A percentile compares a stretch with the other conserved stretches of the same genome.
Evolutionary conservation across 1,140 invertebrate genomes (phyloP).

Genomic region (Ostrea denselamellosa): DNA sequence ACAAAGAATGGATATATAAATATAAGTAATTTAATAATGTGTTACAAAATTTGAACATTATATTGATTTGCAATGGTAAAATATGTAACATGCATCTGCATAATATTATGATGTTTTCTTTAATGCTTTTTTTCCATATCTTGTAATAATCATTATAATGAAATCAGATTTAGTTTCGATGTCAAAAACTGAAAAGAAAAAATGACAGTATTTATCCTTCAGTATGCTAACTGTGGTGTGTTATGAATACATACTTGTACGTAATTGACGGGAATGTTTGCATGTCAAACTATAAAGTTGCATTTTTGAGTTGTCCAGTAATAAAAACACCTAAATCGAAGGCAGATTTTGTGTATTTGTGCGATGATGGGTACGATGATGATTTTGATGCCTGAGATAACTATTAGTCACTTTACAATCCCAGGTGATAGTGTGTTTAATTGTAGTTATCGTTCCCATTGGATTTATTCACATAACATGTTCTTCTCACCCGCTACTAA

Average conservation of each 20-base stretch:
- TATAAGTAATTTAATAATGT: too few species aligned
- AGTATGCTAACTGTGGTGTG: not conserved
- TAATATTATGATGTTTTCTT: too few species aligned
- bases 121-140: too few species aligned
- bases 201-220: too few species aligned
- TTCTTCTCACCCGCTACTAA: conserved; percentile 9
- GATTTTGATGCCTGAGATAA: not conserved
- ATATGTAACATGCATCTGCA: too few species aligned
- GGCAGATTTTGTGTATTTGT: not conserved
- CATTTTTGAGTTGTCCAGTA: not conserved
- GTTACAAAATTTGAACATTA: too few species aligned
- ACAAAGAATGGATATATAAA: too few species aligned
- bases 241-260: not conserved
- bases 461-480: not conserved
- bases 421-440: not conserved
- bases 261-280: not conserved
- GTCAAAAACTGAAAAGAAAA: too few species aligned
- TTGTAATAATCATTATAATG: too few species aligned
- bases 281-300: not conserved
- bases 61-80: too few species aligned
- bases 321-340: not conserved
- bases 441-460: not conserved
- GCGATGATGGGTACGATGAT: not conserved
- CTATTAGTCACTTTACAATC: not conserved
- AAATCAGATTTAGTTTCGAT: too few species aligned